Evolutionary conservation across 2,888 invertebrate genomes (phyloP).

Genomic region (Morpho helenor): DNA sequence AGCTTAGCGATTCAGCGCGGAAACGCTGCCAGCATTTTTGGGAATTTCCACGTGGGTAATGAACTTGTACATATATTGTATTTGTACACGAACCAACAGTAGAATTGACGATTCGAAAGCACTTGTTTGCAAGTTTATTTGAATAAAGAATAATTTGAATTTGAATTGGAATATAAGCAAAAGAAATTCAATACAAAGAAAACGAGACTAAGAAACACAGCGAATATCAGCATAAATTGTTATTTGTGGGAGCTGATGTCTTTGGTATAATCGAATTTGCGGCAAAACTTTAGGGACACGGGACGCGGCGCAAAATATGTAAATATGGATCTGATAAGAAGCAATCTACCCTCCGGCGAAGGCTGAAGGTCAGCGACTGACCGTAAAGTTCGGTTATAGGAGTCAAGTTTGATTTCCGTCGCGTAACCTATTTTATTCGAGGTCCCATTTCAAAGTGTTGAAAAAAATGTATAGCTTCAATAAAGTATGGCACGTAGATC

Average conservation of each 20-base stretch:
- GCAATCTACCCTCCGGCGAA: slow-evolving; percentile 4
- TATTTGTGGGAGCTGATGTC: slow-evolving; percentile 29
- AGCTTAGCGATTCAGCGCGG: no score
- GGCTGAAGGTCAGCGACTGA: slow-evolving; percentile 6
- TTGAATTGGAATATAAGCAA: slow-evolving; percentile 10
- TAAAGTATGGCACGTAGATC: no score
- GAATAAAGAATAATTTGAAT: no score
- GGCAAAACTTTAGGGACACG: slow-evolving; percentile 29
- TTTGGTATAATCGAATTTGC: slow-evolving; percentile 33
- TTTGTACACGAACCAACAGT: no score
- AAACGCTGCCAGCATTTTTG: no score
- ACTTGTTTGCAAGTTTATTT: neutral
- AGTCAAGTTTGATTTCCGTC: slow-evolving; percentile 7
- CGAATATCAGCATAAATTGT: slow-evolving; percentile 26
- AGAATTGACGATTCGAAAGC: slow-evolving; percentile 8
- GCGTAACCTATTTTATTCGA: slow-evolving; percentile 5
- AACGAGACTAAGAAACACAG: slow-evolving; percentile 21
- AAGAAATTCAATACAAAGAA: slow-evolving; percentile 27
- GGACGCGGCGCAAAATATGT: slow-evolving; percentile 29
- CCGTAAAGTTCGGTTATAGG: slow-evolving; percentile 8
- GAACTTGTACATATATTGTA: no score
- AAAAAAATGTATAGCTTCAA: neutral
- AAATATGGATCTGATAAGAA: slow-evolving; percentile 30
- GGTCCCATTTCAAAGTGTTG: slow-evolving; percentile 1
- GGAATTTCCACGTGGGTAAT: no score